These are phyloP conservation scores for Kradibia gibbosae DNA, from an alignment of 1,140 invertebrate species.

Conservation along the genomic window DNA sequence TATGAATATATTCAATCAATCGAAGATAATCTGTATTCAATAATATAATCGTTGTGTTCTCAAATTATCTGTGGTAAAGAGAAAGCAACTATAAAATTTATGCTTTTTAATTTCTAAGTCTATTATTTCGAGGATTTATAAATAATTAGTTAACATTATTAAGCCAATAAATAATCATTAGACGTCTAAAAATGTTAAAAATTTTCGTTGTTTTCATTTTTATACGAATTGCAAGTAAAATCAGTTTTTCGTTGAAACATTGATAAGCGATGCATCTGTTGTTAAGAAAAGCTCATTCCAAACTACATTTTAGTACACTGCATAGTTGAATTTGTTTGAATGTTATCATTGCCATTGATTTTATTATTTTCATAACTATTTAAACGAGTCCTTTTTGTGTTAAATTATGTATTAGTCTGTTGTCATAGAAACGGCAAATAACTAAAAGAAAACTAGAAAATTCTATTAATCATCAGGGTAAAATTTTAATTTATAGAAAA, in stretches of 20 bases:
- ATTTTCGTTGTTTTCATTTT: not conserved
- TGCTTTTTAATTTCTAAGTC: not conserved
- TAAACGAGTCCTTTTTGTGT: no score
- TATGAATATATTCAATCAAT: constrained; percentile 42
- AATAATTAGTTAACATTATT: constrained; percentile 7
- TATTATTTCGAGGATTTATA: not conserved
- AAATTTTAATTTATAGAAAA: no score
- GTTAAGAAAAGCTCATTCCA: no score
- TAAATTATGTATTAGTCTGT: no score
- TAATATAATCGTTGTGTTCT: constrained; percentile 38
- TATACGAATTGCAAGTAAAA: not conserved
- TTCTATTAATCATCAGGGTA: no score
- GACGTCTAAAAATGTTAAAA: not conserved
- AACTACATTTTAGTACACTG: no score
- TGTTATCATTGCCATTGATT: no score
- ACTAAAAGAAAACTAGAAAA: no score
- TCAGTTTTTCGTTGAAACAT: not conserved
- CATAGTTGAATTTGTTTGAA: no score
- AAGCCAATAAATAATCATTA: constrained; percentile 27
- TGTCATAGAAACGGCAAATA: no score
- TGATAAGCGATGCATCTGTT: not conserved
- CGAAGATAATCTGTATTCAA: constrained; percentile 32
- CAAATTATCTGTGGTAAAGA: constrained; percentile 11
- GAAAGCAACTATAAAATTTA: constrained; percentile 22
- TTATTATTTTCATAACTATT: no score